Base-by-base conservation (phyloP, 2,113 vertebrate genomes). In the Vulpes vulpes region DNA sequence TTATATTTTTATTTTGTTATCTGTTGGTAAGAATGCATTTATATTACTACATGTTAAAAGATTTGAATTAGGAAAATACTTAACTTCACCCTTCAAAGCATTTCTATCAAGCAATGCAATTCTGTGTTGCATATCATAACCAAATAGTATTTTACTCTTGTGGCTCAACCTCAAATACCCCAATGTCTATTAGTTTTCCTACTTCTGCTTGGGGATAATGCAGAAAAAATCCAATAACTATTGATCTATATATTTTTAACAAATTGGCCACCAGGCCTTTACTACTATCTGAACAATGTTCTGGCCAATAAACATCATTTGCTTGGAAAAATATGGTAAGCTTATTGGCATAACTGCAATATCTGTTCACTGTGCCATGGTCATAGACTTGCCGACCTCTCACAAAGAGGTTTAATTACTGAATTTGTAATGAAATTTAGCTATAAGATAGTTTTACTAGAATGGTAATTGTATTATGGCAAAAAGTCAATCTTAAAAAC, bases 1-100 rank as follows among this genome's bases (percentile, higher is more conserved):
- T 89, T 85, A 43, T 96, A 65, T 93, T 69, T 62, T 85, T 95
- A 84, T 85, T 96, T 93, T 88, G 17, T 53, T 93, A 51, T 53
- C 43, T 88, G 8, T 62, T 64, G 19, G 0, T 82, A 95, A 81
- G 19, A 84, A 78, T 67, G 38, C 0, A 0, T 73, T 91, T 59
- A 30, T 71, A 69, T 93, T 30, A 43, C 27, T 81, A 43, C 8
- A 57, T 81, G 64, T 71, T 57, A 67, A 14, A 81, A 27, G 3
- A 82, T 53, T 65, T 87, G 60, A 60, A 51, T 86, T 82, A 74
- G 43, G 19, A 92, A 27, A 43, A 38, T 49, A 57, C 2, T 80
- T 74, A 3, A 69, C 15, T 76, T 89, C 15, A 51, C 1, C 11
- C 12, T 92, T 65, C 74, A 93, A 85, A 74, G 5, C 2, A 78